These are phyloP conservation scores for Notoglanidium macrostoma DNA, from an alignment of 2,797 vertebrate species.

Conservation along the genomic window DNA sequence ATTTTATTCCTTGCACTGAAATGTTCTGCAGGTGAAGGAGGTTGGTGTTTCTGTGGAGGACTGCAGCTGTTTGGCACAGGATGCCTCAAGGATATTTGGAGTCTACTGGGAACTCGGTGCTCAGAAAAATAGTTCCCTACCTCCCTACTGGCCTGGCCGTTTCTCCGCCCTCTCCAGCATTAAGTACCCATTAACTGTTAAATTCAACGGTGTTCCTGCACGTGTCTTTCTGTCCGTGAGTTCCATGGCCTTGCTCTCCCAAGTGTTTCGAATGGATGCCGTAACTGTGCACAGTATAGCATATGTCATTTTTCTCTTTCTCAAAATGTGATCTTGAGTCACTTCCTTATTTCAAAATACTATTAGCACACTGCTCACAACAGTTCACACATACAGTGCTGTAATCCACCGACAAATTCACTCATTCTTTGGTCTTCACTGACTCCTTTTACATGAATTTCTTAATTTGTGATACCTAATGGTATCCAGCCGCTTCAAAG, in stretches of 20 bases:
- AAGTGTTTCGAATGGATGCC: conserved; percentile 40
- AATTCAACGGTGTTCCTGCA: conserved; percentile 75
- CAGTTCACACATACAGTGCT: not conserved
- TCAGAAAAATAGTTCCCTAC: conserved; percentile 64
- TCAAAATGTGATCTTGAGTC: conserved; percentile 24
- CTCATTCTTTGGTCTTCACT: conserved; percentile 15
- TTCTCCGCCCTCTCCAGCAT: conserved; percentile 76
- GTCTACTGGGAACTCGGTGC: conserved; percentile 75
- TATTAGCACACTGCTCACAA: conserved; percentile 17
- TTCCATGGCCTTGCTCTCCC: conserved; percentile 53
- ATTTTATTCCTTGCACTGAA: conserved; percentile 16
- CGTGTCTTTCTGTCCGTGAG: conserved; percentile 80
- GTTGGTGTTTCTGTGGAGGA: conserved; percentile 74
- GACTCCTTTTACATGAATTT: conserved; percentile 14
- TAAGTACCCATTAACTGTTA: conserved; percentile 71
- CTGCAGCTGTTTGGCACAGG: conserved; percentile 80
- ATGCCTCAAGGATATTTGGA: conserved; percentile 73
- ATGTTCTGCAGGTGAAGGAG: conserved; percentile 76
- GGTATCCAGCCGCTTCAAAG: conserved; percentile 21
- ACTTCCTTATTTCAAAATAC: conserved; percentile 13
- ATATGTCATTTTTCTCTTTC: not conserved
- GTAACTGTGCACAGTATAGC: conserved; percentile 14
- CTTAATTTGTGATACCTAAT: not conserved
- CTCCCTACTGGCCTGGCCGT: conserved; percentile 71
- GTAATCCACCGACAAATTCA: conserved; percentile 27